Base-by-base conservation (phyloP, 2,888 invertebrate genomes). In the Zygogramma bicolorata region DNA sequence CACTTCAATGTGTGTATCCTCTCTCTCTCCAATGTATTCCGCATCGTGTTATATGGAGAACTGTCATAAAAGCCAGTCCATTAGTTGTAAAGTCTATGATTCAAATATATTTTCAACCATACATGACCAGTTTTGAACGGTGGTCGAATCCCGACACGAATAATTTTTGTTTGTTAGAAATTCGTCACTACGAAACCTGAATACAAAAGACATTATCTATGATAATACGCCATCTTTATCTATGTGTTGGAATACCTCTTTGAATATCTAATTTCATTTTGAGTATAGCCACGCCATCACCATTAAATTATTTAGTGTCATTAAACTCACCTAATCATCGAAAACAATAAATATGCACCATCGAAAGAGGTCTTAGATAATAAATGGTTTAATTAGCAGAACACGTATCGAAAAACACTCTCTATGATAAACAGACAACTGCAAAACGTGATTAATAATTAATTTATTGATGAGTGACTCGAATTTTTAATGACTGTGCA, bases 391-490 rank as follows among this genome's bases (percentile, higher is more conserved):
- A 81, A 81, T 80, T 81, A 81, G 77, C 80, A 76, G 73, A 77
- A 75, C 81, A 81, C 81, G 81, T 81, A 80, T 77, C 75, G 78
- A 73, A 77, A 75, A 76, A 77, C 77, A 70, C 65, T 75, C 75
- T 78, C 77, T 77, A 75, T 77, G 80, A 80, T 80, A 80, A 80
- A 75, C 78, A 75, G 70, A 69, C 71, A 62, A 68, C 73, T 60
- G 77, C 78, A 77, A 75, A 77, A 68, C 78, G 75, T 78, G 80
- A 80, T 80, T 80, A 81, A 81, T 80, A 80, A 81, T 81, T 80
- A 79, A 80, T 81, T 80, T 79, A 76, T 67, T 68, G 74, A 76
- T 72, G 75, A 79, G 80, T 73, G 81, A 78, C 75, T 65, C 71
- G 81, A 80, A 81, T 80, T 78, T 70, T 70, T 75, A 79, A 78